phyloP scores from a whole-genome alignment of 1,140 invertebrate species.

The Anadara kagoshimensis region DNA sequence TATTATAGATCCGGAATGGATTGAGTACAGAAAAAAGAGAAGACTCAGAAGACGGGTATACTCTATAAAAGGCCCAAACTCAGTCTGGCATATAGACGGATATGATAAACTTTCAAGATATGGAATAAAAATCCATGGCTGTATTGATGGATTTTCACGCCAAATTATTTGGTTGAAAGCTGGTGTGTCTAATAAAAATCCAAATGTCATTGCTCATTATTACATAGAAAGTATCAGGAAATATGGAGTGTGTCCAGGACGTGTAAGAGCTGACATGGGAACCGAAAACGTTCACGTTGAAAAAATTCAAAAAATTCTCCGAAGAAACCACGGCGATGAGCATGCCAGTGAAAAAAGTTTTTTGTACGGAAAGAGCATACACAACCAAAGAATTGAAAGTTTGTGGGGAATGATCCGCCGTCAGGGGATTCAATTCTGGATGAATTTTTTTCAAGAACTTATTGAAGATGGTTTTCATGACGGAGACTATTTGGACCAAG shows the following conservation, averaged over 20 bases:
- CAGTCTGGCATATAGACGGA: slow-evolving; percentile 63
- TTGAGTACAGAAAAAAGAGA: slow-evolving; percentile 23
- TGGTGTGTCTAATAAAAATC: slow-evolving; percentile 55
- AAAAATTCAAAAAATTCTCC: slow-evolving; percentile 37
- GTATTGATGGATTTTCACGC: slow-evolving; percentile 64
- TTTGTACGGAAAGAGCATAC: slow-evolving; percentile 40
- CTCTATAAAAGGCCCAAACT: slow-evolving; percentile 50
- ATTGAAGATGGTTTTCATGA: slow-evolving; percentile 31
- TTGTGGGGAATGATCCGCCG: slow-evolving; percentile 44
- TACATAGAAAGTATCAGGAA: slow-evolving; percentile 44
- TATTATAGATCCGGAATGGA: slow-evolving; percentile 25
- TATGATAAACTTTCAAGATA: slow-evolving; percentile 67
- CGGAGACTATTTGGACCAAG: slow-evolving; percentile 27
- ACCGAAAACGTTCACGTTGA: slow-evolving; percentile 48
- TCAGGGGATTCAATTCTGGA: slow-evolving; percentile 39
- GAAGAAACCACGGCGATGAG: slow-evolving; percentile 28
- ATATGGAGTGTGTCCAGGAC: slow-evolving; percentile 35
- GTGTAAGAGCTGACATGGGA: slow-evolving; percentile 54
- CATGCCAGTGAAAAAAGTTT: slow-evolving; percentile 36
- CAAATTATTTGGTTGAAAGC: slow-evolving; percentile 61
- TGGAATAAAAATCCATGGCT: slow-evolving; percentile 61
- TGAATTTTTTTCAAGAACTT: slow-evolving; percentile 36
- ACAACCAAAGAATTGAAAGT: slow-evolving; percentile 52
- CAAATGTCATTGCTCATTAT: slow-evolving; percentile 44
- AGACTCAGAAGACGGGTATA: slow-evolving; percentile 31